A percentile compares a stretch with the other conserved stretches of the same genome.
These are phyloP conservation scores for Palythoa heliodiscus DNA, from an alignment of 92 coral and sea anemone species.

Conservation along the genomic window DNA sequence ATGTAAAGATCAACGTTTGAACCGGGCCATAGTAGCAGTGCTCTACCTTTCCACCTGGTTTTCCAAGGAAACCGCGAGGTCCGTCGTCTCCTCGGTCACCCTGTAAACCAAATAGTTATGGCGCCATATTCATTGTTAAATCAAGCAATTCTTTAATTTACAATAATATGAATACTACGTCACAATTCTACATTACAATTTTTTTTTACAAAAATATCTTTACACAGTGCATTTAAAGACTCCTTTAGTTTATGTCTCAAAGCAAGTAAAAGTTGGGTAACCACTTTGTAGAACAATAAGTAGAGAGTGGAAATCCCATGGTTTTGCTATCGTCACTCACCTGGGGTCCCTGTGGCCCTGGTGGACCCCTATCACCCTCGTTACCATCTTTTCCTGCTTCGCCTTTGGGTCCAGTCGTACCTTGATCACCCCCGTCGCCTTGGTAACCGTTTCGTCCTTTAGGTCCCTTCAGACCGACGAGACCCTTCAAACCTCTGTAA, in stretches of 20 bases:
- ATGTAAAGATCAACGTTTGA: too few species aligned
- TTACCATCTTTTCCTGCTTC: slow-evolving; percentile 27
- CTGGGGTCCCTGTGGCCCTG: slow-evolving; percentile 27
- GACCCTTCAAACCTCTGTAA: slow-evolving; percentile 37
- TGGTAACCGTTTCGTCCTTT: slow-evolving; percentile 35
- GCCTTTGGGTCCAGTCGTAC: slow-evolving; percentile 17
- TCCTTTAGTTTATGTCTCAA: too few species aligned
- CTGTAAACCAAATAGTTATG: not conserved
- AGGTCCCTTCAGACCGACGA: slow-evolving; percentile 8
- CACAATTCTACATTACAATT: too few species aligned
- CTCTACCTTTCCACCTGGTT: slow-evolving; percentile 15
- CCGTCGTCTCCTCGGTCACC: slow-evolving; percentile 24
- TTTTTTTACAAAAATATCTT: too few species aligned
- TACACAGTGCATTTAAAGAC: too few species aligned
- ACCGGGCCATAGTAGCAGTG: not conserved
- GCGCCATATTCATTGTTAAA: not conserved
- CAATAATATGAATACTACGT: too few species aligned
- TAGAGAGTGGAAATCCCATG: not conserved
- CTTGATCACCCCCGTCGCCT: slow-evolving; percentile 37
- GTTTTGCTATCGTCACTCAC: not conserved
- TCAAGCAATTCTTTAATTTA: not conserved
- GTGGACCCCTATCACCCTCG: not conserved
- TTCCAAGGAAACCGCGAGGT: not conserved
- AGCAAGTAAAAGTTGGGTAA: not conserved
- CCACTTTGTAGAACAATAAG: not conserved